Conservation (phyloP, 2,113 vertebrate species). For the Balaeniceps rex region DNA sequence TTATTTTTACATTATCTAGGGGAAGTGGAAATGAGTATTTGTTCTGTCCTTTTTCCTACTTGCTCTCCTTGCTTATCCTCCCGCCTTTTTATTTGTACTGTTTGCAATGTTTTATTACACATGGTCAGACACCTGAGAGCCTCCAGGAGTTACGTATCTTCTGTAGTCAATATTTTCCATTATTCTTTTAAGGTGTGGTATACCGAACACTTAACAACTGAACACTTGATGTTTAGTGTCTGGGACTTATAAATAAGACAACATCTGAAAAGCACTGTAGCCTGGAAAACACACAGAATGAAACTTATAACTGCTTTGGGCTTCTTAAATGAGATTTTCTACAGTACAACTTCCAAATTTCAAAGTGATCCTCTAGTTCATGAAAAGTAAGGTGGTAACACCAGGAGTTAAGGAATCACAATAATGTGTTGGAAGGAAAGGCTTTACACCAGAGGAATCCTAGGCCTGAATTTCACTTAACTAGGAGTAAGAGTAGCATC, state of each 20-base stretch:
- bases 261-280: not conserved
- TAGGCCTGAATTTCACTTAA: not conserved
- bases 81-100: not conserved
- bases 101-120: not conserved
- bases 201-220: not conserved
- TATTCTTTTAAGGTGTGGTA: not conserved
- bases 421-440: not conserved
- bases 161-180: not conserved
- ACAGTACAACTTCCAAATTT: not conserved
- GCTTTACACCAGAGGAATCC: not conserved
- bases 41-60: not conserved
- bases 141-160: not conserved
- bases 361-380: not conserved
- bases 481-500: not conserved
- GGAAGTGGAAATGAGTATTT: not conserved
- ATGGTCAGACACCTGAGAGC: not conserved
- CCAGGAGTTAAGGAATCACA: not conserved
- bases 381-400: not conserved
- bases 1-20: slow-evolving; percentile 11
- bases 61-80: not conserved
- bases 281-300: not conserved
- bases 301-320: not conserved
- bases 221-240: not conserved
- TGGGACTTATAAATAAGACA: not conserved
- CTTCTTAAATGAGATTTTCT: not conserved